These are phyloP conservation scores for Mya arenaria DNA, from an alignment of 1,140 invertebrate species.

Conservation along the genomic window DNA sequence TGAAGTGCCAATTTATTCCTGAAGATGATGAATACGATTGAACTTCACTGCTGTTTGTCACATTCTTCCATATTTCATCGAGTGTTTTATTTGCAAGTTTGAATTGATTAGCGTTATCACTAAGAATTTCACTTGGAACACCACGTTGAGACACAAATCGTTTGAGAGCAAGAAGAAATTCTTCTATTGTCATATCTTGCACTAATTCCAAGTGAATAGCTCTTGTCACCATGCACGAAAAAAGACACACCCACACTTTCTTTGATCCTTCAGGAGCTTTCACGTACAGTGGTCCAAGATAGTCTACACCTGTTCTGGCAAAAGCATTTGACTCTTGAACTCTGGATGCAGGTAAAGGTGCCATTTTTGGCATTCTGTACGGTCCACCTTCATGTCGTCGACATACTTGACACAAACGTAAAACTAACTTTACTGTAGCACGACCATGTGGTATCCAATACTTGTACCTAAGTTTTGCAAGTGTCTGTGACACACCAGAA, in stretches of 20 bases:
- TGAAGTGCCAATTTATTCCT: neutral
- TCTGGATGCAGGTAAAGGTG: neutral
- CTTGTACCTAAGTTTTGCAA: neutral
- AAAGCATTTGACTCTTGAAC: neutral
- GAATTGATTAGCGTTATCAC: neutral
- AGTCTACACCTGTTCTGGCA: neutral
- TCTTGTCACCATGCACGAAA: neutral
- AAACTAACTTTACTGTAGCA: neutral
- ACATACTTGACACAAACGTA: neutral
- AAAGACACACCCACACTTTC: neutral
- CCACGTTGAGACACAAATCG: neutral
- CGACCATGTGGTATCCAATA: neutral
- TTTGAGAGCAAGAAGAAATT: neutral
- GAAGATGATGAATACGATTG: neutral
- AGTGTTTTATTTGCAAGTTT: neutral
- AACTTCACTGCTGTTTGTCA: neutral
- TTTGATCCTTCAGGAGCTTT: neutral
- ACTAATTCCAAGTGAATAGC: constrained; percentile 14
- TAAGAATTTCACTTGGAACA: neutral
- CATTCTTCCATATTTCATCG: neutral
- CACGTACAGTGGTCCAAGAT: neutral
- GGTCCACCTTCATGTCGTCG: neutral
- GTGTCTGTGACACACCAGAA: neutral
- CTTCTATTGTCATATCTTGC: constrained; percentile 5
- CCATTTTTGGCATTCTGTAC: neutral